Base-by-base conservation (phyloP, 2,888 invertebrate species). In the Ormyrus pomaceus region DNA sequence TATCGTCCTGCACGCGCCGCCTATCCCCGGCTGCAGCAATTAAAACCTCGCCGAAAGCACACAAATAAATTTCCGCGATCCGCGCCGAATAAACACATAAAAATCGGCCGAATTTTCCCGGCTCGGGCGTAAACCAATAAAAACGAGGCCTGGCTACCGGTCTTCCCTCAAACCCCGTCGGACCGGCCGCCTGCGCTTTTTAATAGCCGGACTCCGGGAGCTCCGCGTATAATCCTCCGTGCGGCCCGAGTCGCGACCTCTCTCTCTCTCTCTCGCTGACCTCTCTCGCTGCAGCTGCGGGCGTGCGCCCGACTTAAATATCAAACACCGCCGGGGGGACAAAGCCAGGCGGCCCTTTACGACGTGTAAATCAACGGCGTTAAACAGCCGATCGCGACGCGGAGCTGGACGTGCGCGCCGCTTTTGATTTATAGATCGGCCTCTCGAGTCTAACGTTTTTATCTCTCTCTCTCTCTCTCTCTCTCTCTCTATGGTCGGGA, bases 321-420 rank as follows among this genome's bases (percentile, higher is more conserved):
- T 19, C 19, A 19, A 19, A 19, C 19, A 19, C 19, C 19, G 19
- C 19, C 19, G 2, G 19, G 19, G 19, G 19, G 19, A 19, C 19
- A 19, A 19, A 19, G 19, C 19, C 19, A 19, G 19, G 19, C 19
- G 19, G 19, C 19, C 19, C 81, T 86, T 86, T 86, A 86, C 85
- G 86, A 86, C 80, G 85, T 86, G 85, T 86, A 86, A 86, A 86
- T 86, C 87, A 86, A 84, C 79, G 85, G 83, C 78, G 81, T 74
- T 83, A 85, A 83, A 83, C 65, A 73, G 46, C 48, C 55, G 48
- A 19, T 19, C 48, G 59, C 50, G 73, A 13, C 9, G 34, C 9
- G 46, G 19, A 19, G n/a, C 19, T 19, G 19, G 19, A 19, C 19
- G 19, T 19, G 1, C 19, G 1, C 19, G 19, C 19, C 1, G 19